Evolutionary conservation across 2,113 vertebrate genomes (phyloP).

Genomic region (Hypocryptadius cinnamomeus): DNA sequence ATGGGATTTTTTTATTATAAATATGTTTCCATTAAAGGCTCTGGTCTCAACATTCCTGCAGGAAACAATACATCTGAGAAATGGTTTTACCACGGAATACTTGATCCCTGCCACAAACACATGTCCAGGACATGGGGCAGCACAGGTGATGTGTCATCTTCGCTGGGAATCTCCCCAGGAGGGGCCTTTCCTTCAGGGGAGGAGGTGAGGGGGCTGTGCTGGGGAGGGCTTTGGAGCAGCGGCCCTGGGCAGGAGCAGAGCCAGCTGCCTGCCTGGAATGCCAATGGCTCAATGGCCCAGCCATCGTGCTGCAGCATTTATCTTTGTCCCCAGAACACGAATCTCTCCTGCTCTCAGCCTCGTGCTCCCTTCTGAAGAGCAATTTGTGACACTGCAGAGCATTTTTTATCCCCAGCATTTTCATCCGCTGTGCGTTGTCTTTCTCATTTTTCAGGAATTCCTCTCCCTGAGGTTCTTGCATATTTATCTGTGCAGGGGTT

Average conservation of each 20-base stretch:
- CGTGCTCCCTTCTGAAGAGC: rapidly evolving
- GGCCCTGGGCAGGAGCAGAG: not conserved
- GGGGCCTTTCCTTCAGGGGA: not conserved
- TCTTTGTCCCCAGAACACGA: not conserved
- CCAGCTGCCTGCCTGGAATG: not conserved
- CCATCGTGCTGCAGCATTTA: rapidly evolving
- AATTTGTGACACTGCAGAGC: not conserved
- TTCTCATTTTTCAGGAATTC: not conserved
- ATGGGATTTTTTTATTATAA: not conserved
- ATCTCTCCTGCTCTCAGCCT: not conserved
- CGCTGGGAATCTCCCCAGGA: not conserved
- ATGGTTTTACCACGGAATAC: rapidly evolving
- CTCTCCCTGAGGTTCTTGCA: not conserved
- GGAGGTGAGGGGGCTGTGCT: not conserved
- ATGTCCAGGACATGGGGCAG: not conserved
- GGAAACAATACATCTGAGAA: not conserved
- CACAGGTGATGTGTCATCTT: not conserved
- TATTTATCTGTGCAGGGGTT: not conserved
- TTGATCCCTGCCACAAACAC: not conserved
- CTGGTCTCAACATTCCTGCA: not conserved
- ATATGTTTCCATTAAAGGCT: not conserved
- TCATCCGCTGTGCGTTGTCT: rapidly evolving
- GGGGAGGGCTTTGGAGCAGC: not conserved
- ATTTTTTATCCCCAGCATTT: not conserved
- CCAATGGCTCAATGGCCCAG: not conserved